Percentiles rank a stretch among this genome's conserved stretches.
These are phyloP conservation scores for Ardeotis arabs DNA, from an alignment of 2,113 vertebrate species.

Conservation along the genomic window DNA sequence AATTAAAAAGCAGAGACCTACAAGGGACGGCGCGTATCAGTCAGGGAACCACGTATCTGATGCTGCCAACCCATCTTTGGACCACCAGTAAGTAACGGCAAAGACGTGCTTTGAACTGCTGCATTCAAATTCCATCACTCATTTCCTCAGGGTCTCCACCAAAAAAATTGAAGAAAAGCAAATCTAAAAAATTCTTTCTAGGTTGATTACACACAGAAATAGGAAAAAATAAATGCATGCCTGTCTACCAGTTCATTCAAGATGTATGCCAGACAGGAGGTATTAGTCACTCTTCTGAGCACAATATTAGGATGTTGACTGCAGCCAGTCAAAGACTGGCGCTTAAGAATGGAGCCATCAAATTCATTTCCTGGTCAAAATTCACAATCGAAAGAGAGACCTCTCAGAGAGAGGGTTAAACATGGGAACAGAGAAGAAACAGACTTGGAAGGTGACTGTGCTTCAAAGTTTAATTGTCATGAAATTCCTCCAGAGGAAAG, in stretches of 20 bases:
- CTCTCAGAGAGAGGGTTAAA: background rate
- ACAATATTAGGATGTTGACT: conserved; percentile 68
- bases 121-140: background rate
- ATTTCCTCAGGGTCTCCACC: background rate
- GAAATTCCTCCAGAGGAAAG: conserved; percentile 15
- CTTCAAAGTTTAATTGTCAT: background rate
- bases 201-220: conserved; percentile 61
- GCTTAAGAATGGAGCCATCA: background rate
- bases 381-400: background rate
- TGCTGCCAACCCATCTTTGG: background rate
- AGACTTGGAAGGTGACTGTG: background rate
- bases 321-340: background rate
- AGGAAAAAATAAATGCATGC: conserved; percentile 58
- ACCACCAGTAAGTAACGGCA: background rate
- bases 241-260: conserved; percentile 72
- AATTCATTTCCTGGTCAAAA: background rate
- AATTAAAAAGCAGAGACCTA: conserved; percentile 11
- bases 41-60: background rate
- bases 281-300: conserved; percentile 72
- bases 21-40: background rate
- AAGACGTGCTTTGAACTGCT: background rate
- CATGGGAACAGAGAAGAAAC: background rate
- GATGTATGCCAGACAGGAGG: conserved; percentile 68
- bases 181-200: conserved; percentile 57
- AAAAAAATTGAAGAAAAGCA: background rate